phyloP scores from a whole-genome alignment of 2,113 vertebrate genomes.

The Archocentrus centrarchus region DNA sequence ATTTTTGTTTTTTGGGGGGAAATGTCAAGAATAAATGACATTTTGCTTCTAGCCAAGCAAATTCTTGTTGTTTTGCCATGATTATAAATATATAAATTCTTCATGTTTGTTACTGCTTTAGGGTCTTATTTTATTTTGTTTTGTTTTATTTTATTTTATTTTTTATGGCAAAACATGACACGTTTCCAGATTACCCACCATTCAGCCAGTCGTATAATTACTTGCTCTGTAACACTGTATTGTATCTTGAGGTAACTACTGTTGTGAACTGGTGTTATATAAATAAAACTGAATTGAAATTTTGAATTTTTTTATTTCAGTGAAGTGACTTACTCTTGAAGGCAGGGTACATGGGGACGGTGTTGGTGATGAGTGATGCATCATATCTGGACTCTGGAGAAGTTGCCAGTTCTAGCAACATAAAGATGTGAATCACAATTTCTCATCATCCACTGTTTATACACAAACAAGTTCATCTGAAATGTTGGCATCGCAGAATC shows the following conservation, averaged over 20 bases:
- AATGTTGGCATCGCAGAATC: not conserved
- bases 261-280: not conserved
- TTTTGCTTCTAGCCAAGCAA: too few species aligned
- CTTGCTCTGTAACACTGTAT: not conserved
- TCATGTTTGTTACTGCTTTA: too few species aligned
- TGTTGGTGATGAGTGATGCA: constrained; percentile 93
- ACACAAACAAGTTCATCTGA: not conserved
- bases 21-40: too few species aligned
- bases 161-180: too few species aligned
- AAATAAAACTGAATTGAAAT: not conserved
- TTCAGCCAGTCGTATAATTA: not conserved
- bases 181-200: not conserved
- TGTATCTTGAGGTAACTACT: too few species aligned
- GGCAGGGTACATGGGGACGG: constrained; percentile 93
- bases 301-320: accelerated
- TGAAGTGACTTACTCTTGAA: constrained; percentile 92
- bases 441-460: not conserved
- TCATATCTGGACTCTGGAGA: constrained; percentile 90
- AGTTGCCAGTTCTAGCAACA: constrained; percentile 88
- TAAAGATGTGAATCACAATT: not conserved
- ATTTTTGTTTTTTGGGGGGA: too few species aligned
- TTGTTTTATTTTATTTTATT: too few species aligned
- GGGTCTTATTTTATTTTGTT: too few species aligned
- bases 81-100: too few species aligned
- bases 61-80: too few species aligned